These are phyloP conservation scores for Hydra vulgaris DNA, from an alignment of 30 jellyfish, hydroid and myxozoan species.

Conservation along the genomic window DNA sequence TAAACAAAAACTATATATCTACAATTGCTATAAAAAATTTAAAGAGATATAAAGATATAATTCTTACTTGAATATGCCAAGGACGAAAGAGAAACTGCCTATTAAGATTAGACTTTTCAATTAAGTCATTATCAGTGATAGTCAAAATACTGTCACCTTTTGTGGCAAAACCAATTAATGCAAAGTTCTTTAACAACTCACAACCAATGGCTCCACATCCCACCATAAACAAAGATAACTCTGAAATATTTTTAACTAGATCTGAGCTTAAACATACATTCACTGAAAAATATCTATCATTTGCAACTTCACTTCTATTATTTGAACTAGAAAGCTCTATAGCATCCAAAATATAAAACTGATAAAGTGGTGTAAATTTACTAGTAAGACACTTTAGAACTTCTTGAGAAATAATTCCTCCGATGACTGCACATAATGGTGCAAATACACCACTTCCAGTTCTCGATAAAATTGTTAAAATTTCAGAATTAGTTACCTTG, in stretches of 20 bases:
- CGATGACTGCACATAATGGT: slow-evolving; percentile 80
- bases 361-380: slow-evolving; percentile 61
- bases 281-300: slow-evolving; percentile 28
- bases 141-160: slow-evolving; percentile 48
- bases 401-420: slow-evolving; percentile 88
- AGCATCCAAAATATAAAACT: slow-evolving; percentile 64
- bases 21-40: not conserved
- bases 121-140: slow-evolving; percentile 82
- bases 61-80: slow-evolving; percentile 73
- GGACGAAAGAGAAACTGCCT: slow-evolving; percentile 83
- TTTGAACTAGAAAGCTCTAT: slow-evolving; percentile 21
- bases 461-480: slow-evolving; percentile 8
- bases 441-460: slow-evolving; percentile 42
- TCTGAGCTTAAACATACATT: slow-evolving; percentile 32
- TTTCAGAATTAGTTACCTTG: slow-evolving; percentile 11
- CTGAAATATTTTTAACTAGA: slow-evolving; percentile 28
- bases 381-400: slow-evolving; percentile 70
- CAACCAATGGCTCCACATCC: slow-evolving; percentile 98
- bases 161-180: slow-evolving; percentile 65
- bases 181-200: slow-evolving; percentile 75
- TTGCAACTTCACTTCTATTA: not conserved
- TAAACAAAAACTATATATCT: not conserved
- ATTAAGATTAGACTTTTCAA: slow-evolving; percentile 78
- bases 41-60: not conserved
- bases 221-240: slow-evolving; percentile 60